These are phyloP conservation scores for Glyptemys insculpta DNA, from an alignment of 2,797 vertebrate genomes.

Conservation along the genomic window DNA sequence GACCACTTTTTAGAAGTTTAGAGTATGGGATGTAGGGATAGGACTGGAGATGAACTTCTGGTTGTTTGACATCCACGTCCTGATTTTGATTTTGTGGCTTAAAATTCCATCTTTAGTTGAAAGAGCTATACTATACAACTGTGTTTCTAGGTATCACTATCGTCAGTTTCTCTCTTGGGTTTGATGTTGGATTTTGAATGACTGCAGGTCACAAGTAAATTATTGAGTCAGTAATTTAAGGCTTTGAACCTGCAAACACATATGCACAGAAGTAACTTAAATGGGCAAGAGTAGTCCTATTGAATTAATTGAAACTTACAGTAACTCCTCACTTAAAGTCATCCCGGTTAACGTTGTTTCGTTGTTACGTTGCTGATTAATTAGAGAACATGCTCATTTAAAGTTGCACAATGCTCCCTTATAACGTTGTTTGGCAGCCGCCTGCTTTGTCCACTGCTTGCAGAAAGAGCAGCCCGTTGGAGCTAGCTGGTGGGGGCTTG, in stretches of 20 bases:
- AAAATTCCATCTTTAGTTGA: neutral
- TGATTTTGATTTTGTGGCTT: neutral
- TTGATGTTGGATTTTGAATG: slow-evolving; percentile 11
- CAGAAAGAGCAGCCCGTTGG: no score
- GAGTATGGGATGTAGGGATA: neutral
- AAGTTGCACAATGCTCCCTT: no score
- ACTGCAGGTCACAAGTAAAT: neutral
- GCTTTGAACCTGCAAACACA: neutral
- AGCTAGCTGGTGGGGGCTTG: no score
- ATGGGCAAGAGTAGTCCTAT: neutral
- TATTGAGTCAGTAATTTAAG: neutral
- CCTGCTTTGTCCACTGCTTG: no score
- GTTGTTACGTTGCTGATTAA: no score
- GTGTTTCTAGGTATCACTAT: neutral
- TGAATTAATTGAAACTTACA: neutral
- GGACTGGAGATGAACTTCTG: neutral
- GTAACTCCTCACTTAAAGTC: no score
- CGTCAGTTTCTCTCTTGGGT: fast-evolving
- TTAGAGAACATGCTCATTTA: no score
- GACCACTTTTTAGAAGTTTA: neutral
- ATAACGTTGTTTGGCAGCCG: no score
- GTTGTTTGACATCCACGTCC: neutral
- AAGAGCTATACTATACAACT: neutral
- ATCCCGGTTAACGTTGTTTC: no score
- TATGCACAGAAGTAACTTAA: neutral